Evolutionary conservation across 2,797 vertebrate species (phyloP).

Genomic region (Mormyrus hasselquistii): DNA sequence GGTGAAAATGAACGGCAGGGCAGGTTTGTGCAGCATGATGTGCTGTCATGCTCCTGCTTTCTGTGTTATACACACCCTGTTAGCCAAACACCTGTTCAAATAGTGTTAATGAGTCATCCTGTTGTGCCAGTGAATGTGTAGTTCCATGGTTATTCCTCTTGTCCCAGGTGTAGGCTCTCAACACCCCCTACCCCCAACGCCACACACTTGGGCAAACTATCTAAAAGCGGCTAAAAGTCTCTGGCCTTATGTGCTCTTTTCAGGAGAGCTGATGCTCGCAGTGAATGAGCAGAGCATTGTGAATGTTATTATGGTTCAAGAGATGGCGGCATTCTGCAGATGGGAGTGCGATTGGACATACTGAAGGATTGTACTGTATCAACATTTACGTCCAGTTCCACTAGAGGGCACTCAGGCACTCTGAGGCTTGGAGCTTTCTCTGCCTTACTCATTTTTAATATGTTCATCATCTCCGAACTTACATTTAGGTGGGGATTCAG

Average conservation of each 20-base stretch:
- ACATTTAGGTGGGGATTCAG: not conserved
- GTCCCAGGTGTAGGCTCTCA: not conserved
- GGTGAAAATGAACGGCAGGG: not conserved
- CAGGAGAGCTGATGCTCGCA: not conserved
- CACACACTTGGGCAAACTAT: not conserved
- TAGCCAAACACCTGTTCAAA: slow-evolving; percentile 65
- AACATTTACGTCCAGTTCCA: not conserved
- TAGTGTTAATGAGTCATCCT: slow-evolving; percentile 55
- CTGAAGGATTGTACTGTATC: not conserved
- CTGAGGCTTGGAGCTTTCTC: not conserved
- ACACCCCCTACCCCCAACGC: not conserved
- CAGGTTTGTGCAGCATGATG: slow-evolving; percentile 27
- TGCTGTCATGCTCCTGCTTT: slow-evolving; percentile 32
- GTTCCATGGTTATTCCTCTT: not conserved
- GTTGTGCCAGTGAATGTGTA: slow-evolving; percentile 33
- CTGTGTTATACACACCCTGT: slow-evolving; percentile 28
- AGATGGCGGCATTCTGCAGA: not conserved
- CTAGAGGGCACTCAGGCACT: not conserved
- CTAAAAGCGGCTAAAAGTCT: not conserved
- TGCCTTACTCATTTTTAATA: not conserved
- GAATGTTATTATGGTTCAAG: not conserved
- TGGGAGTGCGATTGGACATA: not conserved
- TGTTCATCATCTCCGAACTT: not conserved
- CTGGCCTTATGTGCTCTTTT: not conserved
- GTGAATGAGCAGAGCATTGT: not conserved